phyloP scores from a whole-genome alignment of 2,888 invertebrate species.

The Ochropleura plecta region DNA sequence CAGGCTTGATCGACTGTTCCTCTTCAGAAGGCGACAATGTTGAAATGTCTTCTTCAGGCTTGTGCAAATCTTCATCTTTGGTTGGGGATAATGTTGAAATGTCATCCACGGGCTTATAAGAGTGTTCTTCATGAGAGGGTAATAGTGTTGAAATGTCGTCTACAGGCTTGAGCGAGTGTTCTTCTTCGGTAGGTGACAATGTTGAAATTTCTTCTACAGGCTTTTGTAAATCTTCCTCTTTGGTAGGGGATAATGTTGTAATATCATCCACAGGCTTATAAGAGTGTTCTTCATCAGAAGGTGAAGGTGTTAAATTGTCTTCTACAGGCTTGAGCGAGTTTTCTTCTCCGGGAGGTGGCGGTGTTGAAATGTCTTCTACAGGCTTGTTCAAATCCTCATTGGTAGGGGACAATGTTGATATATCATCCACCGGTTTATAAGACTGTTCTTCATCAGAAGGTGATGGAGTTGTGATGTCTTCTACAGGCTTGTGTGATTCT shows the following conservation, averaged over 20 bases:
- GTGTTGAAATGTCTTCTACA: conserved; percentile 9
- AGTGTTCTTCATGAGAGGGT: conserved; percentile 15
- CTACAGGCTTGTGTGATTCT: background rate
- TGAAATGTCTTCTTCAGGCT: conserved; percentile 12
- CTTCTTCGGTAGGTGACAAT: background rate
- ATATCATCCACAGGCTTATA: conserved; percentile 40
- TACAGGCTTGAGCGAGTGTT: background rate
- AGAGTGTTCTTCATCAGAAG: conserved; percentile 37
- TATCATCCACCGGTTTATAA: conserved; percentile 24
- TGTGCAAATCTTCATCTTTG: conserved; percentile 15
- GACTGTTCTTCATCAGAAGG: conserved; percentile 24
- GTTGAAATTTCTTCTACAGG: background rate
- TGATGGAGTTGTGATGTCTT: conserved; percentile 12
- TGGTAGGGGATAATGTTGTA: conserved; percentile 3
- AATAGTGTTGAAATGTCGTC: background rate
- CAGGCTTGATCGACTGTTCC: conserved; percentile 20
- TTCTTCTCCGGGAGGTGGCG: conserved; percentile 68
- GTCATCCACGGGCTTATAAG: conserved; percentile 13
- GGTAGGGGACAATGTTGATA: conserved; percentile 9
- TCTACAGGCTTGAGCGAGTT: conserved; percentile 75
- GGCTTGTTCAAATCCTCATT: conserved; percentile 19
- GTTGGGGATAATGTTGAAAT: conserved; percentile 13
- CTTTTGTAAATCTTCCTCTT: background rate
- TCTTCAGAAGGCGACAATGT: conserved; percentile 31
- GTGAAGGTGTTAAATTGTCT: conserved; percentile 63